phyloP scores from a whole-genome alignment of 2,113 vertebrate species.

The Lophius piscatorius region DNA sequence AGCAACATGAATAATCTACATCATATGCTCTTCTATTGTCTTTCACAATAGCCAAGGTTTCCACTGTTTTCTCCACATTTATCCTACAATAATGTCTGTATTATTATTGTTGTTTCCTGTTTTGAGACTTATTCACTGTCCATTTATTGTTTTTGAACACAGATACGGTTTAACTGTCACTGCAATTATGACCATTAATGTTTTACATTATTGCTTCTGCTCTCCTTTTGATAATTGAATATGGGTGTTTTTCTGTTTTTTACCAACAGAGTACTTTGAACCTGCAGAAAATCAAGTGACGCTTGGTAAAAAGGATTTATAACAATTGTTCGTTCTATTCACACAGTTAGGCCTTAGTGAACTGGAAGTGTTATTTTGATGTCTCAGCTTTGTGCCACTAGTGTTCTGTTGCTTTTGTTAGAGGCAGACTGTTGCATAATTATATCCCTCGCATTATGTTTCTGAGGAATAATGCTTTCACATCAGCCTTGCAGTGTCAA shows the following conservation, averaged over 20 bases:
- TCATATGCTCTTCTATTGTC: conserved; percentile 56
- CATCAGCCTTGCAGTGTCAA: no score
- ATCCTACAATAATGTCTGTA: conserved; percentile 1
- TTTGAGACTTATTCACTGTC: background rate
- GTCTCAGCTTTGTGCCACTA: conserved; percentile 28
- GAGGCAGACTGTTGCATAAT: conserved; percentile 34
- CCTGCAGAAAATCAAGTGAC: conserved; percentile 25
- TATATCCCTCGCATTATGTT: conserved; percentile 41
- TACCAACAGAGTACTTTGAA: conserved; percentile 28
- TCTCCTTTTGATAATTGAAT: conserved; percentile 30
- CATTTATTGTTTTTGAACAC: conserved; percentile 5
- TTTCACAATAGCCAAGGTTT: conserved; percentile 34
- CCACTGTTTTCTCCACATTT: conserved; percentile 34
- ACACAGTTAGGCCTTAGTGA: background rate
- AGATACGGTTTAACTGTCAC: background rate
- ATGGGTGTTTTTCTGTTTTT: conserved; percentile 28
- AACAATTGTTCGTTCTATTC: conserved; percentile 42
- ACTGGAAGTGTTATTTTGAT: conserved; percentile 44
- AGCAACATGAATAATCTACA: conserved; percentile 55
- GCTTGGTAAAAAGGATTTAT: conserved; percentile 26
- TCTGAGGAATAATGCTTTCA: conserved; percentile 17
- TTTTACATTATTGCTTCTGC: background rate
- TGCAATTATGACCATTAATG: conserved; percentile 7
- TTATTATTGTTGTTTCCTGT: no score
- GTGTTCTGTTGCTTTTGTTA: conserved; percentile 20